Evolutionary conservation across 2,888 invertebrate genomes (phyloP).

Genomic region (Lasioglossum pauxillum): DNA sequence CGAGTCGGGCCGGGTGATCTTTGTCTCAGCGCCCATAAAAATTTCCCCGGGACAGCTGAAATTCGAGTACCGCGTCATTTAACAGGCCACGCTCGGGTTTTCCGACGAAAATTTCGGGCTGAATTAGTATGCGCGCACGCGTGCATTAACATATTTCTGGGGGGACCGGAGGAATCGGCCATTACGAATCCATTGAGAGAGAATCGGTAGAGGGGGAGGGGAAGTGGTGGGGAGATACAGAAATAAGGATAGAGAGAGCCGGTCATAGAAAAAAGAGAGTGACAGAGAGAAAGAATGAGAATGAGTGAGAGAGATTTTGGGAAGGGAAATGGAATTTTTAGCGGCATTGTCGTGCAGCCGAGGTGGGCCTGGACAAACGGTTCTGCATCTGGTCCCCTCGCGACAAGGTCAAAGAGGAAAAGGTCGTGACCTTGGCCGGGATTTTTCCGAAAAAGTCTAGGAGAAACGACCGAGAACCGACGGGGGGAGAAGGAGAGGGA

Average conservation of each 20-base stretch:
- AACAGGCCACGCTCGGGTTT: constrained; percentile 71
- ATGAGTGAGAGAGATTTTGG: constrained; percentile 56
- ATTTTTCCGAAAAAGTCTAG: constrained; percentile 79
- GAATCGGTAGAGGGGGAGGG: not conserved
- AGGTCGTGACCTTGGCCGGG: constrained; percentile 80
- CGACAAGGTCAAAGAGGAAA: constrained; percentile 73
- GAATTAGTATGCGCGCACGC: constrained; percentile 83
- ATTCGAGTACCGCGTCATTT: constrained; percentile 75
- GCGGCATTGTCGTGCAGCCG: constrained; percentile 72
- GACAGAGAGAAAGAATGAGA: constrained; percentile 63
- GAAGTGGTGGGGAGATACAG: constrained; percentile 18
- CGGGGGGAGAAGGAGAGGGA: constrained; percentile 10
- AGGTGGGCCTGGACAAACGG: constrained; percentile 68
- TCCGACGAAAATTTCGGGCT: constrained; percentile 79
- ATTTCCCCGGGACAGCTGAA: constrained; percentile 71
- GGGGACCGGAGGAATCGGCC: constrained; percentile 79
- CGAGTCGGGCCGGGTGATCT: constrained; percentile 25
- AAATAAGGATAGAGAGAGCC: constrained; percentile 53
- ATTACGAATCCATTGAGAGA: constrained; percentile 74
- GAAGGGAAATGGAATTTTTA: constrained; percentile 77
- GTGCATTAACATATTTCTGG: constrained; percentile 73
- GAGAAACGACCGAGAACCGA: constrained; percentile 51
- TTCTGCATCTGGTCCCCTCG: constrained; percentile 71
- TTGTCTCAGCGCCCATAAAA: constrained; percentile 74
- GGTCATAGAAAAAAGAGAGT: constrained; percentile 47